Conservation (phyloP, 2,113 vertebrate species). For the Myocastor coypus region DNA sequence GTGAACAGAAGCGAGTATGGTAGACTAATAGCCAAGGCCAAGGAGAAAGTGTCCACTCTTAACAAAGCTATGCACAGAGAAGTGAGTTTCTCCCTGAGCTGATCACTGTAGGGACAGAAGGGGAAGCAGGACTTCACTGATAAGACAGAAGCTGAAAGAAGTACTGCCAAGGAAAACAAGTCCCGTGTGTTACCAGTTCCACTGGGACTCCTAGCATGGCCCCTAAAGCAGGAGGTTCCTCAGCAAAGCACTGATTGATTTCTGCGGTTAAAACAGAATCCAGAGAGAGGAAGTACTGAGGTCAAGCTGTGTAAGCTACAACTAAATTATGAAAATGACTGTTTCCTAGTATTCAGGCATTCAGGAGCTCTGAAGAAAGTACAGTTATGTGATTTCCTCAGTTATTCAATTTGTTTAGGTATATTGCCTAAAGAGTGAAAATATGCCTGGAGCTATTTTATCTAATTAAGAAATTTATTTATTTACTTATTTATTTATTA, state of each 20-base stretch:
- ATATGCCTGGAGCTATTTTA: slow-evolving; percentile 16
- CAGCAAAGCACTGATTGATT: not conserved
- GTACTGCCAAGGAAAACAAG: slow-evolving; percentile 57
- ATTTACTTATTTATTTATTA: too few species aligned
- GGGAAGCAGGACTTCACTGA: slow-evolving; percentile 47
- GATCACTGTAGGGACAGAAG: not conserved
- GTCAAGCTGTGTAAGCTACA: slow-evolving; percentile 67
- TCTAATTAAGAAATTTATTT: not conserved
- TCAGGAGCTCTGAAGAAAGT: slow-evolving; percentile 23
- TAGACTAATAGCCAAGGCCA: not conserved
- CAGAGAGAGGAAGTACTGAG: slow-evolving; percentile 67
- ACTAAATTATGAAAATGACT: slow-evolving; percentile 49
- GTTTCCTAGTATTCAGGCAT: slow-evolving; percentile 67
- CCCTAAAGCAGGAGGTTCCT: slow-evolving; percentile 49
- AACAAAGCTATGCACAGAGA: not conserved
- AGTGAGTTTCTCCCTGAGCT: not conserved
- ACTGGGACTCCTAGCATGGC: not conserved
- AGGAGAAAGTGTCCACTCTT: not conserved
- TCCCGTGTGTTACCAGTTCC: not conserved
- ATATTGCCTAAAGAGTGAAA: slow-evolving; percentile 41
- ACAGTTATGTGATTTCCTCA: slow-evolving; percentile 56
- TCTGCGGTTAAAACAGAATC: not conserved
- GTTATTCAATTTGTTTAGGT: slow-evolving; percentile 49
- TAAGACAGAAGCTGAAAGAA: slow-evolving; percentile 9
- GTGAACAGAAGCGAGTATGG: not conserved